Base-by-base conservation (phyloP, 1,140 invertebrate genomes). In the Trinorchestia longiramus region DNA sequence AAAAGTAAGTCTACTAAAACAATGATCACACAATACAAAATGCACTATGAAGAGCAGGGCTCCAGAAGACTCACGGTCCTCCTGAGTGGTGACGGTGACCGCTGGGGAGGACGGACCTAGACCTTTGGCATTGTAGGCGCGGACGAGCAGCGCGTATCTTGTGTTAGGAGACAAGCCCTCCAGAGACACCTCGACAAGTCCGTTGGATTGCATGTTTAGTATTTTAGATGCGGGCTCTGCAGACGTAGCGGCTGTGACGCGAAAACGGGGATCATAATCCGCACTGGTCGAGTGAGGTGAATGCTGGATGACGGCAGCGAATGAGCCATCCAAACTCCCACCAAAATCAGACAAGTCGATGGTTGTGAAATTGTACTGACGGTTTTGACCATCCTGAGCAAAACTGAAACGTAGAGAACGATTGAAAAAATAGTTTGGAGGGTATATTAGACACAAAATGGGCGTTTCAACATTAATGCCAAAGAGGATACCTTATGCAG, bases 71-170 rank as follows among this genome's bases (percentile, higher is more conserved):
- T 96, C 47, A 96, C 96, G 96, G 97, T 98, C 98, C 97, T 98
- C 98, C 97, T 98, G 97, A 40, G 98, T 99, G 97, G 98, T 98
- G 0, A 98, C 98, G 0, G 98, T 97, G 0, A 98, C 97, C 62
- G 98, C 98, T 91, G 98, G 98, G 41, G 98, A 99, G 97, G 99
- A 98, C 0, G 99, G 99, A 57, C 99, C 99, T 0, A 98, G 98
- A 36, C 99, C 99, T 97, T 99, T 98, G 97, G 99, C 98, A 97
- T 99, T 99, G 97, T 99, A 99, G 0, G 99, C 99, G 97, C 99
- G 99, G 41, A 99, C 99, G 15, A 99, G 99, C 0, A 99, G 98
- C 1, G 98, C 98, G 97, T 99, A 99, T 41, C 97, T 96, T 43
- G 97, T 97, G 94, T 97, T 97, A 4, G 97, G 97, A 57, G 44